Evolutionary conservation across 2,888 invertebrate species (phyloP).

Genomic region (Mechanitis messenoides): DNA sequence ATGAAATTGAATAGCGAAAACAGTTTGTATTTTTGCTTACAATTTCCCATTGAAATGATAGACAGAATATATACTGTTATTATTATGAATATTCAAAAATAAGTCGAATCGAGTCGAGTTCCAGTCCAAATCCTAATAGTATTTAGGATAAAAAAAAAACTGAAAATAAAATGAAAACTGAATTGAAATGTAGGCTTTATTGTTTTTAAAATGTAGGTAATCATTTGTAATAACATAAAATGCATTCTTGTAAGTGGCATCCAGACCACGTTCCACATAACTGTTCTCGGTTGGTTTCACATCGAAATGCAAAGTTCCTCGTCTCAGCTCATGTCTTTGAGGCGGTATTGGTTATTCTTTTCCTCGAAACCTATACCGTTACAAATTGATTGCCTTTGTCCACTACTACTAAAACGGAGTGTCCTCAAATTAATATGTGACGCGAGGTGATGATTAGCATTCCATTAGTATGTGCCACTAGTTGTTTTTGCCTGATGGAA

Average conservation of each 20-base stretch:
- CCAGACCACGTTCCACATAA: constrained; percentile 14
- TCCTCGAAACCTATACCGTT: constrained; percentile 51
- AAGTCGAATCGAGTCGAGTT: too few species aligned
- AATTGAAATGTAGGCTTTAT: too few species aligned
- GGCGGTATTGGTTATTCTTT: constrained; percentile 37
- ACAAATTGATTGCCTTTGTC: constrained; percentile 52
- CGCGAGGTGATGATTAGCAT: constrained; percentile 67
- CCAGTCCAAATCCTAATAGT: too few species aligned
- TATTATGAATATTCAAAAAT: too few species aligned
- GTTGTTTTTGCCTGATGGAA: constrained; percentile 48
- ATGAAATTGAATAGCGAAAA: too few species aligned
- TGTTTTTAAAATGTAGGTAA: too few species aligned
- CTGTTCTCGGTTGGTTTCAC: constrained; percentile 24
- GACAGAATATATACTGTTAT: too few species aligned
- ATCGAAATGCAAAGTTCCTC: constrained; percentile 31
- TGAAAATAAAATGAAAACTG: too few species aligned
- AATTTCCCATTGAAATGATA: too few species aligned
- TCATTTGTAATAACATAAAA: too few species aligned
- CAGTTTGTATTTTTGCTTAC: too few species aligned
- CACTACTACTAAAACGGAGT: constrained; percentile 52
- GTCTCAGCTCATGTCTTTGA: constrained; percentile 5
- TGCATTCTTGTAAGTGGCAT: constrained; percentile 5
- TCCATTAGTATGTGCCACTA: constrained; percentile 65
- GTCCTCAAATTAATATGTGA: constrained; percentile 68
- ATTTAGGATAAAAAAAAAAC: too few species aligned